phyloP scores from a whole-genome alignment of 2,888 invertebrate species.

The Apotomis turbidana region DNA sequence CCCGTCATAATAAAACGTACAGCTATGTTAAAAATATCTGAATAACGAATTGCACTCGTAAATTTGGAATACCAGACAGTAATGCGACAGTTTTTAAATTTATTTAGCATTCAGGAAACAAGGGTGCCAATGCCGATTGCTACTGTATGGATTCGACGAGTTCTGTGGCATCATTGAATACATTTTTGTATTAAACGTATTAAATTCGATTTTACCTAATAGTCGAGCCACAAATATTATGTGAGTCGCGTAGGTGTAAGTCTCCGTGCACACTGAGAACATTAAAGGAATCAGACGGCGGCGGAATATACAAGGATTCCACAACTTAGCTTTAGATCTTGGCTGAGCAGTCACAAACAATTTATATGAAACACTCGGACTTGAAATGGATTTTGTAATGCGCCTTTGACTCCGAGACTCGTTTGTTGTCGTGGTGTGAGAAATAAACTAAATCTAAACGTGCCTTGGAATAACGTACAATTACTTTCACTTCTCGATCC shows the following conservation, averaged over 20 bases:
- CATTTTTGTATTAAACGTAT: not conserved
- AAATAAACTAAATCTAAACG: constrained; percentile 21
- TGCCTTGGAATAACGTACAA: constrained; percentile 7
- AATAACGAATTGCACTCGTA: constrained; percentile 10
- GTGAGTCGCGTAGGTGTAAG: constrained; percentile 1
- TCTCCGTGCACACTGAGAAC: not conserved
- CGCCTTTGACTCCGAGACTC: constrained; percentile 24
- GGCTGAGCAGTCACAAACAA: constrained; percentile 31
- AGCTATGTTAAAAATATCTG: constrained; percentile 2
- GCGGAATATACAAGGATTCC: constrained; percentile 14
- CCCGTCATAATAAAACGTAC: not conserved
- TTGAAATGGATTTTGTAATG: constrained; percentile 34
- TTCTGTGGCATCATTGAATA: not conserved
- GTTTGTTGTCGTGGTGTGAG: constrained; percentile 19
- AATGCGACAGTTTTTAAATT: constrained; percentile 14
- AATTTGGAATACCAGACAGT: constrained; percentile 8
- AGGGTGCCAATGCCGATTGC: not conserved
- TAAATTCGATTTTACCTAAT: not conserved
- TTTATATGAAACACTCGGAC: constrained; percentile 33
- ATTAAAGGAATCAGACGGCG: constrained; percentile 16
- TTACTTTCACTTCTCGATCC: constrained; percentile 11
- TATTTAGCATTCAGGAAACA: constrained; percentile 7
- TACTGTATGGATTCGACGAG: not conserved
- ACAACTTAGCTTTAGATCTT: constrained; percentile 32
- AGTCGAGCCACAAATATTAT: not conserved